A percentile compares a stretch with the other conserved stretches of the same genome.
Conservation (phyloP, 2,113 vertebrate genomes). For the Odontesthes bonariensis region DNA sequence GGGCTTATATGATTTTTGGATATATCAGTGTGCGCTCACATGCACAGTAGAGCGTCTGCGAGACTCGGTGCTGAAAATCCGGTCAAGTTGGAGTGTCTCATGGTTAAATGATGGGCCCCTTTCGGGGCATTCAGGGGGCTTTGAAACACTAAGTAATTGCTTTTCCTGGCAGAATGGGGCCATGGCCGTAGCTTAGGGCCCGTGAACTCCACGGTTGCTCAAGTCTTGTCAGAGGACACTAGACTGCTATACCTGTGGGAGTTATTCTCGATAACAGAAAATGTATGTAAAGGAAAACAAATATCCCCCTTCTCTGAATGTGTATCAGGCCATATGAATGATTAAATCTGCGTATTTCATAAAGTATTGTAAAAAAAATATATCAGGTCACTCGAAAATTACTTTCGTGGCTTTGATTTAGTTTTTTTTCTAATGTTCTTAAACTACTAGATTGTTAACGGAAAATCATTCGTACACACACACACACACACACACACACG, state of each 20-base stretch:
- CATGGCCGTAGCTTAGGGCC: slow-evolving; percentile 65
- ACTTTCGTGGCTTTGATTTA: background rate
- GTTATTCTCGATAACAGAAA: background rate
- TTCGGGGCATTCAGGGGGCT: slow-evolving; percentile 56
- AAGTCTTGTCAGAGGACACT: slow-evolving; percentile 46
- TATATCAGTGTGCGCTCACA: background rate
- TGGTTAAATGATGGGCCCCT: slow-evolving; percentile 74
- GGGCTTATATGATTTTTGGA: background rate
- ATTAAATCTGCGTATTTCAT: background rate
- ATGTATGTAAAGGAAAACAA: background rate
- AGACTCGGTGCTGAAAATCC: slow-evolving; percentile 38
- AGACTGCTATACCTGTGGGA: slow-evolving; percentile 6
- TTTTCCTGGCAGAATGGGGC: slow-evolving; percentile 82
- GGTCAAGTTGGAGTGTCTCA: slow-evolving; percentile 64
- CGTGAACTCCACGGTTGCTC: slow-evolving; percentile 47
- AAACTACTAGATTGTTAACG: background rate
- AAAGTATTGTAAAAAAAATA: background rate
- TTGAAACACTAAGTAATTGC: slow-evolving; percentile 77
- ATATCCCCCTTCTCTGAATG: background rate
- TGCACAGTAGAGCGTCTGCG: background rate
- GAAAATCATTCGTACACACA: background rate
- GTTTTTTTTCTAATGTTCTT: background rate
- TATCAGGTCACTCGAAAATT: no score
- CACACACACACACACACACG: background rate
- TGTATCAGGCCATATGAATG: background rate